Percentiles rank a stretch among this genome's conserved stretches.
Evolutionary conservation across 2,888 invertebrate species (phyloP).

Genomic region (Eudasyphora cyanicolor): DNA sequence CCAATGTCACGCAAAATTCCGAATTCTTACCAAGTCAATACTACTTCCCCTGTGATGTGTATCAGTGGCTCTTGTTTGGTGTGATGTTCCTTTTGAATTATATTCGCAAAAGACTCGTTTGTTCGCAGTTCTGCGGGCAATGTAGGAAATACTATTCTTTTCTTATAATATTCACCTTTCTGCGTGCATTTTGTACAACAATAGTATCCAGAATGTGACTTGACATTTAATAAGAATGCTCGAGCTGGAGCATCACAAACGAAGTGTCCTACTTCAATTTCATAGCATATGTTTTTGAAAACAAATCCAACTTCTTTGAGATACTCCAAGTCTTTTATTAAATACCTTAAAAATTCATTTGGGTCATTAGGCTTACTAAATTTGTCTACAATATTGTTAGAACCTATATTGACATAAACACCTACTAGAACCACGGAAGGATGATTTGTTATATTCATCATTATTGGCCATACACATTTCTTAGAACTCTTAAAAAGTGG

Average conservation of each 20-base stretch:
- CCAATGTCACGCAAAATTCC: no score
- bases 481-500: no score
- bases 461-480: background rate
- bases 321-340: background rate
- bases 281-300: background rate
- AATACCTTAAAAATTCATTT: background rate
- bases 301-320: background rate
- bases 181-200: conserved; percentile 19
- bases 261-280: background rate
- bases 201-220: conserved; percentile 31
- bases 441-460: background rate
- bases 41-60: no score
- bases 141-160: conserved; percentile 1
- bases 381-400: background rate
- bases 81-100: conserved; percentile 16
- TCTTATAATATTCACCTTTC: background rate
- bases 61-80: background rate
- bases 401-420: background rate
- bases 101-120: background rate
- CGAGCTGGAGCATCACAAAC: no score
- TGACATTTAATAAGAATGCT: no score
- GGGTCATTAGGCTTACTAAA: conserved; percentile 1
- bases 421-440: background rate
- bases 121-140: background rate
- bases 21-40: no score